Evolutionary conservation across 2,797 vertebrate species (phyloP).

Genomic region (Telmatherina bonti): DNA sequence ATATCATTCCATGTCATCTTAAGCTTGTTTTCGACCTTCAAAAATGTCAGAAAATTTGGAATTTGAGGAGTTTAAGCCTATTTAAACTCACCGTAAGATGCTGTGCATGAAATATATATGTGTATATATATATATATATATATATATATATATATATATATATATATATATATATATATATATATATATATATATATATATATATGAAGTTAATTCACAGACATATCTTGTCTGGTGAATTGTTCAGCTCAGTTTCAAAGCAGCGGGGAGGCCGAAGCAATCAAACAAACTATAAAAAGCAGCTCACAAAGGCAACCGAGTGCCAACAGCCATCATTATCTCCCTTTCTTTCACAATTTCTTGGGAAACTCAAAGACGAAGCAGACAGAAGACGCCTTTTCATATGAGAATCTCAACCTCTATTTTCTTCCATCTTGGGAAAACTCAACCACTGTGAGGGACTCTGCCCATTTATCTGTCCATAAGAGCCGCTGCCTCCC

Average conservation of each 20-base stretch:
- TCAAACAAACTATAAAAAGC: constrained; percentile 39
- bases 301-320: constrained; percentile 7
- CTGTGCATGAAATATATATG: constrained; percentile 17
- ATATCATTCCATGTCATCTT: constrained; percentile 14
- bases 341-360: constrained; percentile 19
- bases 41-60: constrained; percentile 11
- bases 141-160: too few species aligned
- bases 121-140: too few species aligned
- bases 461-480: constrained; percentile 13
- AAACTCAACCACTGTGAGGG: constrained; percentile 1
- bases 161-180: too few species aligned
- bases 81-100: constrained; percentile 7
- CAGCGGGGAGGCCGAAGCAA: constrained; percentile 51
- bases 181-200: too few species aligned
- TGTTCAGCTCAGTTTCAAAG: constrained; percentile 34
- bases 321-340: constrained; percentile 15
- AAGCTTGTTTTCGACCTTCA: constrained; percentile 11
- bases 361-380: neutral
- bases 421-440: neutral
- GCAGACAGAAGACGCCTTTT: neutral
- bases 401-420: constrained; percentile 1
- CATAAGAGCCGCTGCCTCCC: constrained; percentile 41
- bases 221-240: constrained; percentile 14
- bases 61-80: constrained; percentile 32
- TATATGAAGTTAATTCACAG: constrained; percentile 28